Percentiles rank a stretch among this genome's conserved stretches.
phyloP scores from a whole-genome alignment of 2,888 invertebrate genomes.

The Stomorhina lunata region DNA sequence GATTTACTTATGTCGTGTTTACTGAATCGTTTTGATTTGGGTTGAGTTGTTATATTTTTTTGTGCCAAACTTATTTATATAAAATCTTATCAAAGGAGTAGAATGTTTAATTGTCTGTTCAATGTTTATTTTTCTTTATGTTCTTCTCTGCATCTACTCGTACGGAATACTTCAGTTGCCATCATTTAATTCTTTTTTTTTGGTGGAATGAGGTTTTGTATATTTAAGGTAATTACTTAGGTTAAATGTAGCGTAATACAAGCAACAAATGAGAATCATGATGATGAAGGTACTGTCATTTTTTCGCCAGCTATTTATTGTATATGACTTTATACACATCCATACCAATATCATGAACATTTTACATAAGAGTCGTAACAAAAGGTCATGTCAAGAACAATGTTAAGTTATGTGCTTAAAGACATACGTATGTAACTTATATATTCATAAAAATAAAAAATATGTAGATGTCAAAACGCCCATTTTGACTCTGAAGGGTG shows the following conservation, averaged over 20 bases:
- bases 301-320: background rate
- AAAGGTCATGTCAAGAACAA: conserved; percentile 45
- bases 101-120: conserved; percentile 45
- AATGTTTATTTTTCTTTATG: conserved; percentile 13
- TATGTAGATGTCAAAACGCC: background rate
- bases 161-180: background rate
- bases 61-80: conserved; percentile 6
- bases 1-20: too few species aligned
- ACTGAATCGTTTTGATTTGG: background rate
- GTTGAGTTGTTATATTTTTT: background rate
- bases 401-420: background rate
- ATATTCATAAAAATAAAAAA: too few species aligned
- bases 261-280: conserved; percentile 39
- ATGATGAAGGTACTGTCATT: background rate
- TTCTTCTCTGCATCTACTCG: background rate
- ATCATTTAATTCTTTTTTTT: background rate
- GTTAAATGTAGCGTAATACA: conserved; percentile 57
- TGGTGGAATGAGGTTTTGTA: background rate
- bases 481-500: too few species aligned
- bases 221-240: conserved; percentile 57
- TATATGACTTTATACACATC: background rate
- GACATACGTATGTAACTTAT: too few species aligned
- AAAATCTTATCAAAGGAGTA: conserved; percentile 41
- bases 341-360: background rate
- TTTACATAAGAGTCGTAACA: background rate